Percentiles rank a stretch among this genome's conserved stretches.
These are phyloP conservation scores for Beris morrisii DNA, from an alignment of 2,888 invertebrate genomes.

Conservation along the genomic window DNA sequence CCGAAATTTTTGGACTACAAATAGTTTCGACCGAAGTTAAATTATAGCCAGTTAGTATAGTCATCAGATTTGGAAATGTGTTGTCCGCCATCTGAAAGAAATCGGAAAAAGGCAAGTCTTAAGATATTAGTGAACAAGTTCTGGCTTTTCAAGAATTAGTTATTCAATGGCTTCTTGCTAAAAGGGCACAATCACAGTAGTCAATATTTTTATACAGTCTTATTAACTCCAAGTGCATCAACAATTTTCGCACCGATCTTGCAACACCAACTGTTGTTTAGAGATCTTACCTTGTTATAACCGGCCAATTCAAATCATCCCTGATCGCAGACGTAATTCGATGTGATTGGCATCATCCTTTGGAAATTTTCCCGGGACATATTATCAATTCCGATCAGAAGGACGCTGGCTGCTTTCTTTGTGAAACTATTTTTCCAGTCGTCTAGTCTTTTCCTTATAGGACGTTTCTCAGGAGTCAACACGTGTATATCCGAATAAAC, in stretches of 20 bases:
- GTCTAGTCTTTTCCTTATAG: slow-evolving; percentile 53
- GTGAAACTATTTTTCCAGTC: slow-evolving; percentile 43
- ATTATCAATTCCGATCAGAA: slow-evolving; percentile 83
- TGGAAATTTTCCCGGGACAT: slow-evolving; percentile 78
- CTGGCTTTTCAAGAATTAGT: no score
- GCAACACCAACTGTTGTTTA: no score
- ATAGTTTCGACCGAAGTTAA: slow-evolving; percentile 56
- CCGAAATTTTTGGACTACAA: slow-evolving; percentile 58
- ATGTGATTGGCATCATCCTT: slow-evolving; percentile 74
- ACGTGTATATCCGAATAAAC: slow-evolving; percentile 54
- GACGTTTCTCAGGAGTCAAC: slow-evolving; percentile 55
- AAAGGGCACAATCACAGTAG: no score
- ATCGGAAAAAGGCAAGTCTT: no score
- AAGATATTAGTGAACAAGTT: no score
- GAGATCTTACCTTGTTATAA: slow-evolving; percentile 68
- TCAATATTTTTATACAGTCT: no score
- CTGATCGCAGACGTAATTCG: slow-evolving; percentile 66
- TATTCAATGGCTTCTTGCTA: no score
- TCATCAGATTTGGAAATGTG: slow-evolving; percentile 88
- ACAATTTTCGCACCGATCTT: no score
- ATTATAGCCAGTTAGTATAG: slow-evolving; percentile 72
- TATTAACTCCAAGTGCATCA: no score
- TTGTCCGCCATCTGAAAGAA: slow-evolving; percentile 77
- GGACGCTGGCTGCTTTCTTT: slow-evolving; percentile 63
- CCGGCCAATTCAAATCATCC: slow-evolving; percentile 74